Evolutionary conservation across 2,888 invertebrate genomes (phyloP), one percentile per base, ranked within the genome.

Genomic region (Cheilosia soror): DNA sequence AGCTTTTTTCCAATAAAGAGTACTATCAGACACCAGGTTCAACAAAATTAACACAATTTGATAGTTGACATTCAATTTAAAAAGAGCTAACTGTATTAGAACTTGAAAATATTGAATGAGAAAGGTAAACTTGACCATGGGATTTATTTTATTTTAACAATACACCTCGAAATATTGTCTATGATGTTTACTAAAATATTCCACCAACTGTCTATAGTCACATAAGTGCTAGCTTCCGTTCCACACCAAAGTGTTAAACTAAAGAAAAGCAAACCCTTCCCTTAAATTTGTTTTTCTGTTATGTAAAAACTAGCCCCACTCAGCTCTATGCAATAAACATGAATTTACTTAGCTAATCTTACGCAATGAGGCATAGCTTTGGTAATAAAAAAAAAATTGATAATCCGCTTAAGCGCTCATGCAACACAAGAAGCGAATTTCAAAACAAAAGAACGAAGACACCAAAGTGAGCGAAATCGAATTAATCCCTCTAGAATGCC

Each of bases 371-470:
- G 5, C 44, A 47, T 47, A 37, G 11, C 11, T 37, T 37, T 4
- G 37, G 37, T 37, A 47, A 47, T 15, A 47, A 73, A 53, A 73
- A 44, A 42, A 60, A 47, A 7, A 2, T n/a, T 13, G 31, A 31
- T 53, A 73, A 73, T 73, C 72, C 72, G 42, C 25, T 33, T 42
- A 53, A 73, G 44, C 51, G 13, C 42, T n/a, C 25, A 7, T 72
- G 27, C 33, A 11, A 1, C 33, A 51, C 29, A 29, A 25, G 6
- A 27, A 60, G 25, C 20, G 0, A 40, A 53, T 53, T 11, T n/a
- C 31, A 53, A 44, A 72, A 63, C 58, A 58, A 49, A 49, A n/a
- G 33, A 2, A 53, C 5, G 15, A 62, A 53, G 13, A 3, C 33
- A 27, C 5, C 29, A 49, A 29, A 60, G 37, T 2, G 27, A 51